phyloP scores from a whole-genome alignment of 2,113 vertebrate genomes.

The Erythrocercus mccallii region DNA sequence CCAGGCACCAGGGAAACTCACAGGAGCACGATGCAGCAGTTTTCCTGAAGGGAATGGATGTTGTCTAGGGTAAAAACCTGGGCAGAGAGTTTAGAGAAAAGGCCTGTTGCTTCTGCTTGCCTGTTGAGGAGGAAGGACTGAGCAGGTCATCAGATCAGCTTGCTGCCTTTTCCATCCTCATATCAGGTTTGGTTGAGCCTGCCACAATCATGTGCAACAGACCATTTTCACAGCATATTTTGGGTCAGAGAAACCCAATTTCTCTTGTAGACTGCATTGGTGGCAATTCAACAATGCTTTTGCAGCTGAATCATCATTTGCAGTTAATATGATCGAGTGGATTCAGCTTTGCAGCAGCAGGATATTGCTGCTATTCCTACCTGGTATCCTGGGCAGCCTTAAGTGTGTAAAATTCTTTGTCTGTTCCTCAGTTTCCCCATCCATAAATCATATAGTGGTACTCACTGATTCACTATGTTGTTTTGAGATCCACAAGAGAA shows the following conservation, averaged over 20 bases:
- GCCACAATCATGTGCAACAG: background rate
- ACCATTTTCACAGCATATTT: background rate
- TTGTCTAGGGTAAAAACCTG: background rate
- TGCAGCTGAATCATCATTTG: background rate
- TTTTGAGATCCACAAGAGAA: background rate
- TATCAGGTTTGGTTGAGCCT: background rate
- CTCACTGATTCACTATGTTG: background rate
- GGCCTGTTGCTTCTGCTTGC: background rate
- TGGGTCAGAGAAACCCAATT: background rate
- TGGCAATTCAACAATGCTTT: background rate
- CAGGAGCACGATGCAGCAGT: background rate
- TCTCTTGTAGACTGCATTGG: background rate
- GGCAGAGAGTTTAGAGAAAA: background rate
- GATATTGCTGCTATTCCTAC: background rate
- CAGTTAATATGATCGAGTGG: background rate
- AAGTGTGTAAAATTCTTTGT: background rate
- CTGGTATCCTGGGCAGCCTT: background rate
- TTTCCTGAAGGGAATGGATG: background rate
- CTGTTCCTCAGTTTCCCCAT: background rate
- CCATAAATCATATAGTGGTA: background rate
- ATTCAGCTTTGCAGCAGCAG: background rate
- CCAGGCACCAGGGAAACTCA: background rate
- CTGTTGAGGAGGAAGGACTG: background rate
- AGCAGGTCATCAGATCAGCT: background rate
- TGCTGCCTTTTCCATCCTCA: background rate